phyloP scores from a whole-genome alignment of 2,797 vertebrate genomes.

The Mus caroli region DNA sequence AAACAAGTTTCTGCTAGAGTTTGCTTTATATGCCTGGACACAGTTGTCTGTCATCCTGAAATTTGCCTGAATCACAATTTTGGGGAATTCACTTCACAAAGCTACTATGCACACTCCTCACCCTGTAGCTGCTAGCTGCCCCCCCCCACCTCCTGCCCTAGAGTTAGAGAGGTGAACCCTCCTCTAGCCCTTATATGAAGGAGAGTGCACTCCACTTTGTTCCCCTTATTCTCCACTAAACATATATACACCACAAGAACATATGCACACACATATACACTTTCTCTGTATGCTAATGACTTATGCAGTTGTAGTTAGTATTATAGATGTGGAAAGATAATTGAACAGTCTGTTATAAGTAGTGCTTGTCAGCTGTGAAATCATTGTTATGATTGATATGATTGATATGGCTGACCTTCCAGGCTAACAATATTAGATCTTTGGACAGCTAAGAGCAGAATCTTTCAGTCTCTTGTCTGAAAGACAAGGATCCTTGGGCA shows the following conservation, averaged over 20 bases:
- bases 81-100: not conserved
- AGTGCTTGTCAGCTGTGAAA: not conserved
- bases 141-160: too few species aligned
- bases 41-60: not conserved
- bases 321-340: not conserved
- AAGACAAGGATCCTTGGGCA: not conserved
- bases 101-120: not conserved
- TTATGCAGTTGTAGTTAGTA: not conserved
- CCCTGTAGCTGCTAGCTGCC: too few species aligned
- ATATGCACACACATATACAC: not conserved
- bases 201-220: too few species aligned
- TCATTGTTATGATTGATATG: not conserved
- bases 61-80: not conserved
- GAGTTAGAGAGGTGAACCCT: not conserved
- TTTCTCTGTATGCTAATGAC: not conserved
- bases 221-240: not conserved
- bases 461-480: not conserved
- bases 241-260: not conserved
- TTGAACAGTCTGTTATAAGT: not conserved
- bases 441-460: not conserved
- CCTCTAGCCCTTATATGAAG: not conserved
- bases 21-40: not conserved
- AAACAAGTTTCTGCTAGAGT: not conserved
- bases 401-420: not conserved
- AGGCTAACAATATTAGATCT: not conserved